Conservation (phyloP, 2,113 vertebrate species). For the Pycnonotus jocosus region DNA sequence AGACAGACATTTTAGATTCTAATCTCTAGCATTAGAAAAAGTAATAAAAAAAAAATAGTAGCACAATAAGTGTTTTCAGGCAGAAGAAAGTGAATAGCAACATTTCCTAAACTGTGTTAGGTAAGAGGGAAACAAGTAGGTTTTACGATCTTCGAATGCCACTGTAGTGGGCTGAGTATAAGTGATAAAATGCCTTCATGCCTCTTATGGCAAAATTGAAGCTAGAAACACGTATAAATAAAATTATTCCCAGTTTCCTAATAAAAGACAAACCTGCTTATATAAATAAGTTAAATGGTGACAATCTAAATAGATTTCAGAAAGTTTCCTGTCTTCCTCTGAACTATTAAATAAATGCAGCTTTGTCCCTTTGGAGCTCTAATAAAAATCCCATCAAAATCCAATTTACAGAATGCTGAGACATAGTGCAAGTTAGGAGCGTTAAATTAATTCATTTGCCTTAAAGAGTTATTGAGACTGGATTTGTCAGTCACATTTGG, state of each 20-base stretch:
- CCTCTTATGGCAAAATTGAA: background rate
- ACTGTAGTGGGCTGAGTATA: background rate
- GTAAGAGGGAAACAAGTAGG: background rate
- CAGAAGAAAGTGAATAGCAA: background rate
- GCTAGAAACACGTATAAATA: background rate
- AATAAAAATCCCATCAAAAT: conserved; percentile 26
- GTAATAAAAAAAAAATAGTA: background rate
- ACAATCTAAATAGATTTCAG: background rate
- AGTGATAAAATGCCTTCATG: background rate
- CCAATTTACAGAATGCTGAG: background rate
- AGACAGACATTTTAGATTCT: background rate
- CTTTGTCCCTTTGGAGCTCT: background rate
- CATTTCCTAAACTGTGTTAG: background rate
- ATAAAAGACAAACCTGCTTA: background rate
- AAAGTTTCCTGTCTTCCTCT: background rate
- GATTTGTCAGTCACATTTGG: background rate
- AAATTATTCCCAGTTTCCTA: background rate
- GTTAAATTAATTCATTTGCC: background rate
- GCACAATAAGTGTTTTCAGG: background rate
- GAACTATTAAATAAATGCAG: background rate
- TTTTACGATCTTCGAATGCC: background rate
- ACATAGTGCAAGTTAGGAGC: background rate
- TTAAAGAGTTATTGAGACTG: background rate
- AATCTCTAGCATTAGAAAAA: background rate
- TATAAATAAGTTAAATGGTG: background rate